These are phyloP conservation scores for Pseudochaenichthys georgianus DNA, from an alignment of 2,797 vertebrate species.

Conservation along the genomic window DNA sequence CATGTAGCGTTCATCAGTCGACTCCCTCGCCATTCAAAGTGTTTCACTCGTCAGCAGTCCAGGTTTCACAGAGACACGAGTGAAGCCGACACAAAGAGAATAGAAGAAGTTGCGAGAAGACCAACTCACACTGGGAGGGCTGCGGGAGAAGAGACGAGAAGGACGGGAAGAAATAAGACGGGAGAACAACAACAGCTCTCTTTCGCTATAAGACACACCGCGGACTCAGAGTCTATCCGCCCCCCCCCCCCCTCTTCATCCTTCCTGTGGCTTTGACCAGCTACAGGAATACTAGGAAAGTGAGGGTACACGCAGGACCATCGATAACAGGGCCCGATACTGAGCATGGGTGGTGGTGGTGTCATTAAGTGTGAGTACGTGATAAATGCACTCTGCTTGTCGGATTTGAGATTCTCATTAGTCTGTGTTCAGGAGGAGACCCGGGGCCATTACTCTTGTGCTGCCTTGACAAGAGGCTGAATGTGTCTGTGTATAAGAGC, in stretches of 20 bases:
- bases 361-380: slow-evolving; percentile 79
- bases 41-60: slow-evolving; percentile 53
- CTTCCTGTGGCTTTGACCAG: slow-evolving; percentile 37
- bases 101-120: slow-evolving; percentile 24
- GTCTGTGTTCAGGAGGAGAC: slow-evolving; percentile 82
- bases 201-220: slow-evolving; percentile 19
- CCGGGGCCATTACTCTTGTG: slow-evolving; percentile 81
- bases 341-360: slow-evolving; percentile 62
- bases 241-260: slow-evolving; percentile 25
- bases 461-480: slow-evolving; percentile 68
- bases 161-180: slow-evolving; percentile 25
- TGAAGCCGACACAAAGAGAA: slow-evolving; percentile 38
- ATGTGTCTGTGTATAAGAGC: slow-evolving; percentile 47
- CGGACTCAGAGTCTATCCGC: background rate
- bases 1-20: slow-evolving; percentile 49
- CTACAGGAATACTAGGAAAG: slow-evolving; percentile 48
- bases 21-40: slow-evolving; percentile 16
- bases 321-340: slow-evolving; percentile 55
- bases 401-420: slow-evolving; percentile 87
- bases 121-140: slow-evolving; percentile 17
- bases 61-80: slow-evolving; percentile 19
- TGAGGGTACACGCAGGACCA: slow-evolving; percentile 53
- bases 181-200: slow-evolving; percentile 24
- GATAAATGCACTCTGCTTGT: slow-evolving; percentile 86
- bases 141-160: background rate